Evolutionary conservation across 2,113 vertebrate genomes (phyloP), one percentile per base, ranked within the genome.

Genomic region (Percopsis transmontana): DNA sequence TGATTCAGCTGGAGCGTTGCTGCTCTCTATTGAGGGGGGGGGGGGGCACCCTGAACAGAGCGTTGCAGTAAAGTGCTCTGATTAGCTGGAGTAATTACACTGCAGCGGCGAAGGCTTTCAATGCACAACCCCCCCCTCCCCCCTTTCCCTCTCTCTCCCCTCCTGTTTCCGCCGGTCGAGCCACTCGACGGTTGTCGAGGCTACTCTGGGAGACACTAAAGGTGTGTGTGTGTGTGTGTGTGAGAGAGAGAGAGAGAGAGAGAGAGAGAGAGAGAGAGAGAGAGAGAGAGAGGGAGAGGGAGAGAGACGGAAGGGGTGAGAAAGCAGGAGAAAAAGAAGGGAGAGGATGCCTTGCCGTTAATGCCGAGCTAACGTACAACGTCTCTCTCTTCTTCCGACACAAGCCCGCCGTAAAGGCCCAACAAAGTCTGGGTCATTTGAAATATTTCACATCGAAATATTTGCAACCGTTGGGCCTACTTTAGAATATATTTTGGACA

Each of bases 81-180:
- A 93, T 93, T 92, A 91, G 90, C 79, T 67, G 76, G 85, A 89
- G 91, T 91, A 90, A 91, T 91, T 92, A 92, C 86, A 78, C 86
- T 81, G 87, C 88, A 85, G 88, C 62, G 82, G 74, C 72, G 72
- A 61, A 89, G 83, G 79, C 74, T 33, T 72, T 88, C 78, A 88
- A 82, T 81, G 81, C 79, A 80, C 75, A 67, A 75, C 81, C 83
- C 77, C 80, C 74, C 76, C 70, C 72, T 72, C 86, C 48, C 4
- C 47, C 62, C 24, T 21, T 52, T 53, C 42, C 41, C 39, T 60
- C 45, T 38, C 54, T 47, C 51, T 52, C 21, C 61, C 23, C 68
- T 63, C 41, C 33, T 33, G 27, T 33, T 62, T 56, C 62, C 41
- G 54, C 48, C 11, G 44, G 3, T 55, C 47, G 11, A 58, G 8